Evolutionary conservation across 1,140 invertebrate species (phyloP).

Genomic region (Diorhabda sublineata): DNA sequence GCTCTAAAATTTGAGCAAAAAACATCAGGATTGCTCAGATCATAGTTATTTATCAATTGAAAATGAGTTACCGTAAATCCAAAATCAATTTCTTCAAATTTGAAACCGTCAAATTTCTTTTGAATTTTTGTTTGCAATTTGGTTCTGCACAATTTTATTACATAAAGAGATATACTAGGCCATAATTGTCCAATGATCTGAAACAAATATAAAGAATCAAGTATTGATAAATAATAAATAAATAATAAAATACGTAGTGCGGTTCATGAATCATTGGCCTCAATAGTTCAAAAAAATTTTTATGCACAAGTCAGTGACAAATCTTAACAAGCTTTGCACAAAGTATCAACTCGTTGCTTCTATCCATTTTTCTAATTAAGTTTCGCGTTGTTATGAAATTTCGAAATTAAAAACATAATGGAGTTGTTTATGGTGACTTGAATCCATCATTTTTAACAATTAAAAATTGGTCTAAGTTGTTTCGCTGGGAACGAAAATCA

Average conservation of each 20-base stretch:
- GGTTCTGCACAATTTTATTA: conserved; percentile 72
- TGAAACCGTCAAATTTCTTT: conserved; percentile 78
- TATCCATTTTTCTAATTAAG: too few species aligned
- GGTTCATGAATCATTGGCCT: background rate
- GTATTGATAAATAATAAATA: background rate
- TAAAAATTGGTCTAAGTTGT: too few species aligned
- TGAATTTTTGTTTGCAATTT: conserved; percentile 78
- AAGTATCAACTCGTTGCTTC: too few species aligned
- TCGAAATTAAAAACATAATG: too few species aligned
- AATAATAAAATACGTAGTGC: background rate
- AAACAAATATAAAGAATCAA: conserved; percentile 15
- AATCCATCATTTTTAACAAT: too few species aligned
- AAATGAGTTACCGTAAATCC: conserved; percentile 71
- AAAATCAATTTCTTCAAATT: conserved; percentile 86
- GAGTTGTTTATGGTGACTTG: too few species aligned
- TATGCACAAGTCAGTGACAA: too few species aligned
- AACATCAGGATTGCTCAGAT: too few species aligned
- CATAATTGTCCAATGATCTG: conserved; percentile 86
- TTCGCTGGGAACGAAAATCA: too few species aligned
- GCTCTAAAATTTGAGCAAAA: too few species aligned
- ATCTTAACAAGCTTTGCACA: too few species aligned
- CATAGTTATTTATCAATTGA: too few species aligned
- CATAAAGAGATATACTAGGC: conserved; percentile 89
- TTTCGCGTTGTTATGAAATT: background rate
- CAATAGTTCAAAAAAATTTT: background rate